Conservation (phyloP, 2,113 vertebrate species). For the Saguinus midas region DNA sequence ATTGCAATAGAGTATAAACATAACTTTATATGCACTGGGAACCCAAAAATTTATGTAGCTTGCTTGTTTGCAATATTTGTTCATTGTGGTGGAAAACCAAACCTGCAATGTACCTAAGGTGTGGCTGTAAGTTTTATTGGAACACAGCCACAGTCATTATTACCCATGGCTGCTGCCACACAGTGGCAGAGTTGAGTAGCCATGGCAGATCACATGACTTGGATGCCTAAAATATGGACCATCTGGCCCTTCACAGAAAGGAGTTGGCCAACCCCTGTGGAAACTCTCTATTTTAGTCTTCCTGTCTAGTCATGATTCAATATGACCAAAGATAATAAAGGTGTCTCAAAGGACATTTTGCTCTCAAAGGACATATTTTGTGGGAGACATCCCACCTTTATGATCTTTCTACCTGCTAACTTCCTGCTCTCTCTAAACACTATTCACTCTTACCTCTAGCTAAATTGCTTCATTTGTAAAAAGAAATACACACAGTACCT, state of each 20-base stretch:
- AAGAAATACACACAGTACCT: background rate
- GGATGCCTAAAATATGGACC: background rate
- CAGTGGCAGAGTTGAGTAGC: background rate
- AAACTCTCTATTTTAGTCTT: background rate
- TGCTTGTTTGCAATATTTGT: background rate
- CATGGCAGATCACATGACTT: background rate
- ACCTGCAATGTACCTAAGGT: background rate
- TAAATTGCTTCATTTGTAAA: background rate
- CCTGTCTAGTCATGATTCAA: background rate
- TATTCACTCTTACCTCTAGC: background rate
- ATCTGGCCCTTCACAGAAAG: background rate
- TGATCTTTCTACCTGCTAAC: background rate
- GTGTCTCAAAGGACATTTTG: background rate
- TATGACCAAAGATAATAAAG: background rate
- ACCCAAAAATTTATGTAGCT: background rate
- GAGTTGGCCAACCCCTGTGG: background rate
- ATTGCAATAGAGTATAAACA: background rate
- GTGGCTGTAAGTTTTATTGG: background rate
- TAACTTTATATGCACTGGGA: background rate
- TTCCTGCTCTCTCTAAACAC: background rate
- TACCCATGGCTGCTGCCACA: background rate
- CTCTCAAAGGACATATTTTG: background rate
- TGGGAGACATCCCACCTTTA: background rate
- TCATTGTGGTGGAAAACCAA: background rate
- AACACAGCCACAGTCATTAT: background rate